phyloP scores from a whole-genome alignment of 2,113 vertebrate genomes.

The Cynopterus brachyotis region DNA sequence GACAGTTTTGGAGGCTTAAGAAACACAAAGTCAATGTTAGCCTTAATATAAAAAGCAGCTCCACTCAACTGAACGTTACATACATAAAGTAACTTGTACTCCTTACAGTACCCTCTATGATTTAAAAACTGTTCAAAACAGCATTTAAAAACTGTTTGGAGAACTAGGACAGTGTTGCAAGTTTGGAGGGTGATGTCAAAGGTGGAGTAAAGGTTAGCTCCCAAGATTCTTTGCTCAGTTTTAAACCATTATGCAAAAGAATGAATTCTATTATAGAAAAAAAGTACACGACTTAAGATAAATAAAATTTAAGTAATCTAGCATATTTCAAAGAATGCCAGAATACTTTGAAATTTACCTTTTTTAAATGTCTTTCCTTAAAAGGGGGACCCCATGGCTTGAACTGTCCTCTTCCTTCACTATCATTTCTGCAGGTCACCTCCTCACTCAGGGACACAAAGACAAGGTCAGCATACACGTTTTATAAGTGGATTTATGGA shows the following conservation, averaged over 20 bases:
- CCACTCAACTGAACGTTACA: slow-evolving; percentile 47
- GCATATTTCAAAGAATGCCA: slow-evolving; percentile 78
- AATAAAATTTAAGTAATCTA: slow-evolving; percentile 78
- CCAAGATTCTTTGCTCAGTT: slow-evolving; percentile 46
- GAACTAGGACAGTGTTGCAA: slow-evolving; percentile 34
- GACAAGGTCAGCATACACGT: slow-evolving; percentile 6
- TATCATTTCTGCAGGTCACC: slow-evolving; percentile 14
- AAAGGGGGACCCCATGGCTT: slow-evolving; percentile 29
- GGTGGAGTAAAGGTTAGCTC: slow-evolving; percentile 41
- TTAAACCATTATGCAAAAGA: slow-evolving; percentile 62
- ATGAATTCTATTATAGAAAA: slow-evolving; percentile 28
- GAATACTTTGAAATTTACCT: slow-evolving; percentile 73
- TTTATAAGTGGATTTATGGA: slow-evolving; percentile 49
- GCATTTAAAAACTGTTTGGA: slow-evolving; percentile 55
- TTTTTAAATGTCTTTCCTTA: slow-evolving; percentile 71
- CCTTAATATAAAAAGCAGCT: slow-evolving; percentile 70
- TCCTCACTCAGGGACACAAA: neutral
- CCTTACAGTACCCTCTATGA: slow-evolving; percentile 19
- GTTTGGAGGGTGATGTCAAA: slow-evolving; percentile 38
- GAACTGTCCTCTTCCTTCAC: slow-evolving; percentile 45
- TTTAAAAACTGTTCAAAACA: slow-evolving; percentile 54
- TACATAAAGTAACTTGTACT: slow-evolving; percentile 43
- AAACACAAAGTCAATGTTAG: slow-evolving; percentile 59
- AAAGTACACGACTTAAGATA: slow-evolving; percentile 77
- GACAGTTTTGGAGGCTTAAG: slow-evolving; percentile 55